Base-by-base conservation (phyloP, 2,888 invertebrate species). In the Podotricha telesiphe region DNA sequence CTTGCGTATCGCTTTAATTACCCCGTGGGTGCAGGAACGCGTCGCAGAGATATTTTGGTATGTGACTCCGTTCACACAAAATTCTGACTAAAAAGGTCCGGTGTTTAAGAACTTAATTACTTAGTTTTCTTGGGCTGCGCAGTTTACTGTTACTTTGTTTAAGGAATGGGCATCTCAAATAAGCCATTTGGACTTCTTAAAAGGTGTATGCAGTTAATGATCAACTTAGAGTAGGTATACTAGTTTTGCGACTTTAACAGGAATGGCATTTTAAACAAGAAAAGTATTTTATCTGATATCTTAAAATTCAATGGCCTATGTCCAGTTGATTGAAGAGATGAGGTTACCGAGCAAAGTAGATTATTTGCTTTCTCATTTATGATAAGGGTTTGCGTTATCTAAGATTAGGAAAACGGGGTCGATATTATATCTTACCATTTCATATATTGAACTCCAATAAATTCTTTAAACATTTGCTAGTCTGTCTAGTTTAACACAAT, bases 1-100 rank as follows among this genome's bases (percentile, higher is more conserved):
- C 75, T 78, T 84, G 86, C 86, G 83, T 81, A 81, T 83, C 85
- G 79, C 82, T 89, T 92, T 92, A 93, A 93, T 93, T 92, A 89
- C 88, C 85, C 82, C 81, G 81, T 82, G 78, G 76, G 75, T 73
- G 74, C 74, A 75, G 75, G 77, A 77, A 77, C 76, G 77, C 79
- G 77, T 76, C 76, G 76, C 72, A 65, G 55, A 77, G 73, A 76
- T 76, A 79, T 79, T 79, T 75, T 69, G 75, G 77, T 74, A 76
- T 77, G 78, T 74, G 75, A 67, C 74, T 75, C 74, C 70, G 63
- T 70, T 69, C 73, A 69, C 77, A 72, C 74, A 74, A 76, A 74
- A 77, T 73, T 72, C 70, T 71, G 71, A 67, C 73, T 74, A 78
- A 78, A 76, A 79, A 77, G 73, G 73, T 67, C 66, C 63, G 74